Base-by-base conservation (phyloP, 2,797 vertebrate genomes). In the Rhinogobio ventralis region DNA sequence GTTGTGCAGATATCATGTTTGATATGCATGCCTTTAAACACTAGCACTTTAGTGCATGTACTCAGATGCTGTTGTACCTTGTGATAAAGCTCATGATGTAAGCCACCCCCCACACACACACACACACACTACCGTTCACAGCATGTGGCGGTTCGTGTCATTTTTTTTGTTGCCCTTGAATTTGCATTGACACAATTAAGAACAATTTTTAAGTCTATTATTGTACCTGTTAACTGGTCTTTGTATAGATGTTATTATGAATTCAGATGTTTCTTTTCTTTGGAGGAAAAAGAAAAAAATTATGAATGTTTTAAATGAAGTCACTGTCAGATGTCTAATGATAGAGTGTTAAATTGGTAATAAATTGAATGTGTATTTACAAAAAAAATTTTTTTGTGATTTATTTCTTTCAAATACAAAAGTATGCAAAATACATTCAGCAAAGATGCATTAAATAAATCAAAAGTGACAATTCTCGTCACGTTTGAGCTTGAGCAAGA, bases 41-140 rank as follows among this genome's bases (percentile, higher is more conserved):
- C 94, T 96, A 95, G 97, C 97, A 96, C 97, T 95, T 96, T 95
- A 96, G 96, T 97, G 96, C 97, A 96, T 97, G 97, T 96, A 96
- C 93, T 97, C 95, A 96, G 17, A 84, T 91, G 94, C 96, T 95
- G 90, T 94, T 92, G 94, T 95, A 93, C 89, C 93, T 89, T 89
- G 90, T 95, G 92, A 91, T 93, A 92, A 89, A 88, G 68, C 92
- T 91, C 90, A 86, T 90, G 89, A 90, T 92, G 94, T 94, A 94
- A 91, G 72, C 69, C 79, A 60, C 51, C 85, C 67, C 71, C 64
- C 68, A 79, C n/a, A 71, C 68, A 80, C 64, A 36, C 42, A 60
- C 39, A 55, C 45, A 46, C 80, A 69, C 46, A 79, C 55, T 11
- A 51, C 64, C 25, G 30, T 67, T 62, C 46, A 71, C 28, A 0